Conservation (phyloP, 2,113 vertebrate species). For the Platichthys stellatus region DNA sequence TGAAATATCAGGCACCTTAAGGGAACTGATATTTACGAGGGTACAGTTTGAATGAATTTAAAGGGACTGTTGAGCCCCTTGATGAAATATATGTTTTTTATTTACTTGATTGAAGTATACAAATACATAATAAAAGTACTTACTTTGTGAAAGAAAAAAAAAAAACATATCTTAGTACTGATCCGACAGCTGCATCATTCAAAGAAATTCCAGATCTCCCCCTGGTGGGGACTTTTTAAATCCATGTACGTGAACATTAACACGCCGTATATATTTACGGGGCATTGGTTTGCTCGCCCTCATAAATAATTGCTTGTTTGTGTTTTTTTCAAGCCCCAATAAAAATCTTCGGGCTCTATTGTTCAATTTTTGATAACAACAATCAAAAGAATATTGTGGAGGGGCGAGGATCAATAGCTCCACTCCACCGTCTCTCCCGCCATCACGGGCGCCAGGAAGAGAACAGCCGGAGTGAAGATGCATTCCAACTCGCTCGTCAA, state of each 20-base stretch:
- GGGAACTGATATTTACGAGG: too few relatives aligned
- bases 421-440: slow-evolving; percentile 35
- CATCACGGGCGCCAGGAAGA: slow-evolving; percentile 49
- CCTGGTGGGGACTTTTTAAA: slow-evolving; percentile 23
- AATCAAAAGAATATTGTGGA: slow-evolving; percentile 65
- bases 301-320: slow-evolving; percentile 78
- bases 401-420: slow-evolving; percentile 73
- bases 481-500: slow-evolving; percentile 76
- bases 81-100: neutral
- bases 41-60: too few relatives aligned
- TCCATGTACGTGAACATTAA: slow-evolving; percentile 40
- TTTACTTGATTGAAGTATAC: slow-evolving; percentile 1
- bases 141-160: neutral
- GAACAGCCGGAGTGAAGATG: slow-evolving; percentile 68
- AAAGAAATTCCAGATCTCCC: neutral
- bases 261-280: slow-evolving; percentile 47
- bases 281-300: slow-evolving; percentile 43
- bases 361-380: slow-evolving; percentile 76
- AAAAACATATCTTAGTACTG: neutral
- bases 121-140: slow-evolving; percentile 1
- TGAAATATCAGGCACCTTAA: too few relatives aligned
- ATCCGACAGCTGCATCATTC: slow-evolving; percentile 1
- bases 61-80: too few relatives aligned
- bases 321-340: slow-evolving; percentile 65
- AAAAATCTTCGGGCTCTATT: slow-evolving; percentile 70